Evolutionary conservation across 2,797 vertebrate species (phyloP), one percentile per base, ranked within the genome.

Genomic region (Pampus argenteus): DNA sequence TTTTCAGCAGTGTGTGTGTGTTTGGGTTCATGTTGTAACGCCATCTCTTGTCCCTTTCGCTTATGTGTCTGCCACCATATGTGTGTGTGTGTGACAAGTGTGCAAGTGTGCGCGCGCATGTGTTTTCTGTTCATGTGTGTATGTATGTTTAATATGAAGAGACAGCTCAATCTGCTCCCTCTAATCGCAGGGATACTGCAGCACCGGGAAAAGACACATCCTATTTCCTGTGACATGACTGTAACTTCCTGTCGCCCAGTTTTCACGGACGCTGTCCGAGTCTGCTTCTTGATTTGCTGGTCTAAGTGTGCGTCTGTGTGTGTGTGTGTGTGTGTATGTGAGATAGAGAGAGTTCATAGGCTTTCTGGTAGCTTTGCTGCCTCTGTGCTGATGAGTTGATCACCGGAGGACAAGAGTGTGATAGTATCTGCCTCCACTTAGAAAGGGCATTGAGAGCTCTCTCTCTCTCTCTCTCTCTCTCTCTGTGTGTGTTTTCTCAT

Each of bases 151-250:
- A 92, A 93, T 90, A 83, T 69, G 64, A 89, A 78, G 71, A 84
- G 90, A 94, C 92, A 92, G 86, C 85, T 91, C 81, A 89, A 92
- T 91, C 89, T 93, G 88, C 74, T 92, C 82, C 61, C 73, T 90
- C 78, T 93, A 90, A 93, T 93, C 82, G 76, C 55, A 51, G 59
- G 74, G 82, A 89, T 87, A 84, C 86, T 79, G 67, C 78, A 76
- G 76, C 79, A 81, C 72, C 1, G 54, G 71, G 71, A 86, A 87
- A 87, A 90, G 88, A 91, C 91, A 93, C 88, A 92, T 93, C 89
- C 86, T 84, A 91, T 93, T 93, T 93, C 90, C 89, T 90, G 90
- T 92, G 91, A 92, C 91, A 92, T 74, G 88, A 69, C 78, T 82
- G 72, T 83, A 87, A 88, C 90, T 90, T 91, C 88, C 90, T 91